Evolutionary conservation across 2,113 vertebrate species (phyloP).

Genomic region (Esox niger): DNA sequence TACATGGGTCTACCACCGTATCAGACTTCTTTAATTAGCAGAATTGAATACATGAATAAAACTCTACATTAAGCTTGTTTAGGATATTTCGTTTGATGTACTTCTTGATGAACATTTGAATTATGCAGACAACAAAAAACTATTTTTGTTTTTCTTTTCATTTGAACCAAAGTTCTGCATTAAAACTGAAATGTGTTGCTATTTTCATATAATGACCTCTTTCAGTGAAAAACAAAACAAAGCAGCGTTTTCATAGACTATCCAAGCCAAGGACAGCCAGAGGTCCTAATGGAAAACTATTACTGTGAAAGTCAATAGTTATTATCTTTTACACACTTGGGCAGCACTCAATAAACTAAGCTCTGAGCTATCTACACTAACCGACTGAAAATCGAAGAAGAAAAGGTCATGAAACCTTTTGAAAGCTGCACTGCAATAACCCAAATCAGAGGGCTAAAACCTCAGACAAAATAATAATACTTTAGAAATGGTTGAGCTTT

Average conservation of each 20-base stretch:
- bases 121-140: no score
- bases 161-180: no score
- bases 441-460: conserved; percentile 1
- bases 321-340: not conserved
- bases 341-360: not conserved
- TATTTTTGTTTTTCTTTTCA: no score
- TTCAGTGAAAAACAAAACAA: not conserved
- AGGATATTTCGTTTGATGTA: no score
- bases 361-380: not conserved
- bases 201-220: not conserved
- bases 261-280: not conserved
- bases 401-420: not conserved
- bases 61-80: no score
- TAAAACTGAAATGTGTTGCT: not conserved
- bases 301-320: not conserved
- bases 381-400: not conserved
- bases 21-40: not conserved
- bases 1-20: conserved; percentile 5
- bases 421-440: not conserved
- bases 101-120: no score
- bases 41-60: no score
- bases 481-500: no score
- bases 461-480: no score
- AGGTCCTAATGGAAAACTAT: not conserved
- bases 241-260: not conserved